These are phyloP conservation scores for Epicauta chinensis DNA, from an alignment of 1,140 invertebrate genomes.

Conservation along the genomic window DNA sequence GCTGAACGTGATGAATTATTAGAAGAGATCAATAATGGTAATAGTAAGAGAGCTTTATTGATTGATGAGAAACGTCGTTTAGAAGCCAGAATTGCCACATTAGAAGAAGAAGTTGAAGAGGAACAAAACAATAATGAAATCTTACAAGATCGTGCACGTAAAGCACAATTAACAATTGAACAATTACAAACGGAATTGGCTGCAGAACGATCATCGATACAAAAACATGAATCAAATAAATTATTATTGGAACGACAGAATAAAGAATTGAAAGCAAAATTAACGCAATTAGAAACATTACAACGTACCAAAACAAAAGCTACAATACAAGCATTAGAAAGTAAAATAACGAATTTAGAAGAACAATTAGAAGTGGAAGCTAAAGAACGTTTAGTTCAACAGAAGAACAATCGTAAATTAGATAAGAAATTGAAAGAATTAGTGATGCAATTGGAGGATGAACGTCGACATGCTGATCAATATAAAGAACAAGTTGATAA, in stretches of 20 bases:
- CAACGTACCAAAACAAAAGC: conserved; percentile 91
- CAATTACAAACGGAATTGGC: conserved; percentile 83
- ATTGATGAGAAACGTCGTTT: conserved; percentile 93
- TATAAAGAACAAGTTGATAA: conserved; percentile 95
- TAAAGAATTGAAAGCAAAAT: conserved; percentile 85
- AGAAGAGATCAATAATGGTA: conserved; percentile 82
- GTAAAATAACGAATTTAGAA: conserved; percentile 89
- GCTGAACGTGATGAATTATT: conserved; percentile 89
- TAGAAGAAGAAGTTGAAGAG: conserved; percentile 96
- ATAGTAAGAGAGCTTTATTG: conserved; percentile 71
- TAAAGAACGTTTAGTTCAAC: conserved; percentile 81
- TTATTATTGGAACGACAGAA: conserved; percentile 87
- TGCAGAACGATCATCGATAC: conserved; percentile 77
- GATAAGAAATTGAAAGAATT: conserved; percentile 95
- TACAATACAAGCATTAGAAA: conserved; percentile 88
- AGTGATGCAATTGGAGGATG: conserved; percentile 87
- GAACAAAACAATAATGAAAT: conserved; percentile 90
- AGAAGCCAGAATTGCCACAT: conserved; percentile 86
- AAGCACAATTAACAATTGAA: conserved; percentile 73
- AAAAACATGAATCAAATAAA: conserved; percentile 86
- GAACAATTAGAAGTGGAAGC: conserved; percentile 89
- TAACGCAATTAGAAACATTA: conserved; percentile 88
- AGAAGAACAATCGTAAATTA: conserved; percentile 83
- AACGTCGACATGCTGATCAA: conserved; percentile 88
- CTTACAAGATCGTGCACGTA: conserved; percentile 81